Evolutionary conservation across 2,113 vertebrate species (phyloP), one percentile per base, ranked within the genome.

Genomic region (Shinisaurus crocodilurus): DNA sequence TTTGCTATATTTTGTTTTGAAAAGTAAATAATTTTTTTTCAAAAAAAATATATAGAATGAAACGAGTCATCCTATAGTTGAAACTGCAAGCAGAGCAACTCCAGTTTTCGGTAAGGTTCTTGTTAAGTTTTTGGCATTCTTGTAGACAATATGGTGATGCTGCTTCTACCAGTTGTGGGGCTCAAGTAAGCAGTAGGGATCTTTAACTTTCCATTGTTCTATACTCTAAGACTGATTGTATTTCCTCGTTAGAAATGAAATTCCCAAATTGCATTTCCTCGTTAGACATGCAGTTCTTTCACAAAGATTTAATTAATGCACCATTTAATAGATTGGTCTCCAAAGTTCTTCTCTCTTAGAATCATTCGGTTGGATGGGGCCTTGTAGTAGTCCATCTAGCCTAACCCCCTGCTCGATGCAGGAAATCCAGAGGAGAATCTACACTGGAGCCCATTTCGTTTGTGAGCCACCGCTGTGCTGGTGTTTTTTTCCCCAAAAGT

Each of bases 51-150:
- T n/a, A n/a, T n/a, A n/a, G n/a, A n/a, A 91, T 80, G 82, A 95
- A 92, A 85, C 29, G 92, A 90, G 80, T 45, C 86, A 88, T 48
- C 43, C n/a, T 89, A 91, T 69, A 90, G 80, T 86, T 91, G 83
- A 80, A 88, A 94, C 88, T 45, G 89, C 74, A 93, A 95, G 65
- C 63, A 70, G 92, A 92, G 79, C 87, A 93, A 90, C 25, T 93
- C 34, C 10, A 10, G 8, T 40, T 45, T 85, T 84, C n/a, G 45
- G 25, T 29, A 13, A 34, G 29, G 29, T 54, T 48, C 8, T 77
- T 43, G 76, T 48, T 40, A 25, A 40, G 74, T 25, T 48, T 27
- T 77, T 27, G 5, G 6, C 20, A 6, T 48, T 54, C 50, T 54
- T 48, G 45, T 77, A 32, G 25, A 12, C 12, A 50, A 43, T 43